Evolutionary conservation across 2,888 invertebrate species (phyloP).

Genomic region (Machimus atricapillus): DNA sequence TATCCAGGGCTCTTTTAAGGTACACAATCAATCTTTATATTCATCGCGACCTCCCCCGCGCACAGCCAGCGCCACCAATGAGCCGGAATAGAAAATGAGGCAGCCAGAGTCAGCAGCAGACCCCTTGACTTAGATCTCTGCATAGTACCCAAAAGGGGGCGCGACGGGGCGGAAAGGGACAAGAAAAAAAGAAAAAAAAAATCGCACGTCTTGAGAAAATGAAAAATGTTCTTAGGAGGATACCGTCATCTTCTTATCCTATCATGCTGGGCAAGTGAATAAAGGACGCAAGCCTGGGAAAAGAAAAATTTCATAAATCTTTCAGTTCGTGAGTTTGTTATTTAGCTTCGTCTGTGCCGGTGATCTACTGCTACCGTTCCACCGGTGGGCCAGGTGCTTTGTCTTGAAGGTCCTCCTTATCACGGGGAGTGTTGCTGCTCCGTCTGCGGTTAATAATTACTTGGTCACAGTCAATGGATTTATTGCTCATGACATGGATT

Average conservation of each 20-base stretch:
- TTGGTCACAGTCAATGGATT: conserved; percentile 40
- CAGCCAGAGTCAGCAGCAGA: conserved; percentile 13
- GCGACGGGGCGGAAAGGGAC: background rate
- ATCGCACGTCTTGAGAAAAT: conserved; percentile 41
- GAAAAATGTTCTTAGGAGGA: conserved; percentile 40
- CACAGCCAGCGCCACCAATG: conserved; percentile 10
- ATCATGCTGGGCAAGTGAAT: conserved; percentile 35
- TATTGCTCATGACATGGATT: conserved; percentile 39
- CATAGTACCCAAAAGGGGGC: background rate
- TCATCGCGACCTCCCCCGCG: conserved; percentile 3
- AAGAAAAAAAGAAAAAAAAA: background rate
- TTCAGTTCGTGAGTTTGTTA: conserved; percentile 39
- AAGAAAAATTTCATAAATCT: conserved; percentile 38
- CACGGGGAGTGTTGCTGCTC: conserved; percentile 1
- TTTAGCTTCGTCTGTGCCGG: conserved; percentile 14
- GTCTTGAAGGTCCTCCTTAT: conserved; percentile 15
- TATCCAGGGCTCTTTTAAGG: conserved; percentile 37
- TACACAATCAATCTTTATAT: conserved; percentile 40
- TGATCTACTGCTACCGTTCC: conserved; percentile 35
- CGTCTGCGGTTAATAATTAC: conserved; percentile 38
- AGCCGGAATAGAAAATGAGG: conserved; percentile 34
- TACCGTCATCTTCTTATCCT: conserved; percentile 40
- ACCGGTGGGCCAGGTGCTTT: background rate
- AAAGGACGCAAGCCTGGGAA: conserved; percentile 26
- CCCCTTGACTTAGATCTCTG: background rate